Evolutionary conservation across 2,797 vertebrate genomes (phyloP), one percentile per base, ranked within the genome.

Genomic region (Strix occidentalis): DNA sequence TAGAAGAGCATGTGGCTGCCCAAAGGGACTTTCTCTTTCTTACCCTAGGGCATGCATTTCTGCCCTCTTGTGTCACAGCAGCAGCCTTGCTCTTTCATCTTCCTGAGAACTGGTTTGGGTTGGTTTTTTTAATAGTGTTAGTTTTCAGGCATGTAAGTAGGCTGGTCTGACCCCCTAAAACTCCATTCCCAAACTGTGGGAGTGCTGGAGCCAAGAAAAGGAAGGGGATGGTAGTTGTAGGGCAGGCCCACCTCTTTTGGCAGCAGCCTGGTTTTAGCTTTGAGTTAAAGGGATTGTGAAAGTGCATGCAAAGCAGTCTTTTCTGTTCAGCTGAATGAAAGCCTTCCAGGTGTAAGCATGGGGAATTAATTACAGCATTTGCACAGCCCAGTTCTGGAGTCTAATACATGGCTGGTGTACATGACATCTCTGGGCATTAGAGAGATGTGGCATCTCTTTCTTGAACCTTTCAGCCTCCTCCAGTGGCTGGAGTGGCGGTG

Each of bases 1-100:
- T 64, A 45, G 58, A 86, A 68, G 24, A 75, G 28, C 16, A 13
- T 10, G 56, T 25, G 50, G 53, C 81, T 87, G 43, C 50, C 64
- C 50, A 61, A 71, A 83, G 26, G 60, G 72, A 8, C 13, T 70
- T 91, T 83, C 7, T 77, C 56, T 63, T 53, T 87, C 61, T 85
- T 75, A 75, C 45, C 69, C 81, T 46, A 23, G 56, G 53, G 80
- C 92, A 80, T 51, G 37, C 13, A 31, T 92, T 95, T 96, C 89
- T 95, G 79, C 82, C 69, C 72, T 91, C 82, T 92, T 83, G 53
- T 85, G 91, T 93, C 94, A 35, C 68, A 93, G 81, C 56, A 79
- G 63, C 43, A 90, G 39, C 25, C 37, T 84, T 95, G 69, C 46
- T 93, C 48, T 84, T 92, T 79, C 56, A 61, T 57, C 39, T 82